Percentiles rank a stretch among this genome's conserved stretches.
Conservation (phyloP, 1,140 invertebrate genomes). For the Cotesia glomerata region DNA sequence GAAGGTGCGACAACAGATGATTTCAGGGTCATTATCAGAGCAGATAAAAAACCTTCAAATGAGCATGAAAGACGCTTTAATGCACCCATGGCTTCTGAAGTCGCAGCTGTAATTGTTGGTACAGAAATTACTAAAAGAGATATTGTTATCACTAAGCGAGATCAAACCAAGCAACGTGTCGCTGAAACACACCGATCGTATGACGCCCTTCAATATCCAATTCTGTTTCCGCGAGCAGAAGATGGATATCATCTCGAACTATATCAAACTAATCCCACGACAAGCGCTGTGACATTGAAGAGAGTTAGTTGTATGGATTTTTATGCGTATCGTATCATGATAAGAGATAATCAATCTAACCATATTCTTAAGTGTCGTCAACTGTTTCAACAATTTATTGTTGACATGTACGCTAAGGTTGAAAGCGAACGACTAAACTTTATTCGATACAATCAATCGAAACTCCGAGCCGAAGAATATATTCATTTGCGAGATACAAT, state of each 20-base stretch:
- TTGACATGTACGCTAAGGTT: slow-evolving; percentile 54
- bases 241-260: slow-evolving; percentile 52
- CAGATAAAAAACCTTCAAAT: slow-evolving; percentile 51
- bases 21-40: slow-evolving; percentile 47
- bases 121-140: slow-evolving; percentile 38
- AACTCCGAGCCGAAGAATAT: slow-evolving; percentile 1
- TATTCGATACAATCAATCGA: slow-evolving; percentile 37
- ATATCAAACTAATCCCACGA: slow-evolving; percentile 34
- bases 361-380: slow-evolving; percentile 40
- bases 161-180: no score
- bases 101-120: slow-evolving; percentile 57
- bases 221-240: slow-evolving; percentile 59
- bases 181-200: no score
- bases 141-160: slow-evolving; percentile 44
- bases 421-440: slow-evolving; percentile 45
- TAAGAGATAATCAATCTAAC: slow-evolving; percentile 36
- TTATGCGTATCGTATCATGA: slow-evolving; percentile 53
- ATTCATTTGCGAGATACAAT: slow-evolving; percentile 8
- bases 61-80: slow-evolving; percentile 60
- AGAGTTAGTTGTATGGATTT: slow-evolving; percentile 55
- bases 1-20: slow-evolving; percentile 50
- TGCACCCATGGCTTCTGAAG: slow-evolving; percentile 52
- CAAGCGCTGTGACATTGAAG: slow-evolving; percentile 22
- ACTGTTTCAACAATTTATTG: slow-evolving; percentile 48
- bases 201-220: slow-evolving; percentile 60